phyloP scores from a whole-genome alignment of 2,888 invertebrate species.

The Spatulosminthurus flaviceps region DNA sequence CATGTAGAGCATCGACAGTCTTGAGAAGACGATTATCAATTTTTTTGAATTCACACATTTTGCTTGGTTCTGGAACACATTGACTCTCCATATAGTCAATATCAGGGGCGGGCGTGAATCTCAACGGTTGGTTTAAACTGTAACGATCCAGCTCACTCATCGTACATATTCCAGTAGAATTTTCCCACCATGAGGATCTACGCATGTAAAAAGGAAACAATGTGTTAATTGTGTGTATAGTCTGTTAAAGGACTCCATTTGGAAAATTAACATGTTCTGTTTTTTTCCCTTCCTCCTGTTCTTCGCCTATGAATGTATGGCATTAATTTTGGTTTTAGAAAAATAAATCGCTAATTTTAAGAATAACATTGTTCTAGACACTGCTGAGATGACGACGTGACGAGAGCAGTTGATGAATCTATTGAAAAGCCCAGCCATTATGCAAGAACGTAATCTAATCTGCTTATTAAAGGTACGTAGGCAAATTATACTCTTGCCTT shows the following conservation, averaged over 20 bases:
- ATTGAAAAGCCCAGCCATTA: neutral
- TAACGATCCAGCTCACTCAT: conserved; percentile 67
- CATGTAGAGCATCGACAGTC: conserved; percentile 66
- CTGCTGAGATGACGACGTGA: neutral
- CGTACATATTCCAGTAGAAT: conserved; percentile 65
- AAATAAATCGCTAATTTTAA: neutral
- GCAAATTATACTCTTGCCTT: conserved; percentile 44
- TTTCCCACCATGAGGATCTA: conserved; percentile 66
- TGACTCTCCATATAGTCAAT: conserved; percentile 68
- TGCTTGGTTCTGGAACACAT: conserved; percentile 66
- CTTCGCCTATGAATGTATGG: too few relatives aligned
- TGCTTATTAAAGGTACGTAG: neutral
- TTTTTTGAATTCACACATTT: conserved; percentile 66
- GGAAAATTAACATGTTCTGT: neutral
- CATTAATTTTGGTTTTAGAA: neutral
- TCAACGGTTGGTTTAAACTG: conserved; percentile 59
- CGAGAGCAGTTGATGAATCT: neutral
- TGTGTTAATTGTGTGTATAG: neutral
- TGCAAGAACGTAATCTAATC: neutral
- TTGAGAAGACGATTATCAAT: conserved; percentile 65
- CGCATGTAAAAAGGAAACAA: conserved; percentile 42
- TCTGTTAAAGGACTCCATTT: neutral
- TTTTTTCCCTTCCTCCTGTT: too few relatives aligned
- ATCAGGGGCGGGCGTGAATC: conserved; percentile 58
- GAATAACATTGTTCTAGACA: neutral